Base-by-base conservation (phyloP, 2,113 vertebrate genomes). In the Athene noctua region DNA sequence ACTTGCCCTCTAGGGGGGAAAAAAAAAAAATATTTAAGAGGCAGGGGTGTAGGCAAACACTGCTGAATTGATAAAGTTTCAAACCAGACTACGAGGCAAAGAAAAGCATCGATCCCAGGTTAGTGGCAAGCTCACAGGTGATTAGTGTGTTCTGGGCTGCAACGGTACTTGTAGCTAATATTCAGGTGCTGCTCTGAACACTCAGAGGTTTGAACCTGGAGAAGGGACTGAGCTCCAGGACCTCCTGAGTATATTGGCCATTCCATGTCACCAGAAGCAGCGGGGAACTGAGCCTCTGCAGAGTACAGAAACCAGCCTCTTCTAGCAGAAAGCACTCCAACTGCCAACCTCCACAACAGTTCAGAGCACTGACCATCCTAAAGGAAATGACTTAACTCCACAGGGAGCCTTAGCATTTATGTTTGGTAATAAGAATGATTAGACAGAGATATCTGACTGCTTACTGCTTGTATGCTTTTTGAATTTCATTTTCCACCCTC, bases 31-130 rank as follows among this genome's bases (percentile, higher is more conserved):
- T 15, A 58, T 22, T 71, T n/a, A 46, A 85, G 66, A 59, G 29
- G 36, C 2, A 27, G 11, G 2, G 20, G 42, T 29, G 34, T 14
- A 29, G 55, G n/a, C 2, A 29, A 55, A 25, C 0, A 2, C 19
- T 40, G 3, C 47, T 57, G 49, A 51, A 25, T 3, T 71, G 23
- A 27, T 34, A 42, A 30, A 17, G 71, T 26, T 4, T 30, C 72
- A 58, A 20, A 51, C 30, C 34, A 66, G 32, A 55, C 15, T 13
- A 44, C 34, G 22, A 55, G 32, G 58, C 29, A 78, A 42, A 22
- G n/a, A 15, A 34, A 46, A 84, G 46, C 15, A 77, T 5, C 68
- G 65, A 5, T 15, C 8, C 34, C 14, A 2, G 22, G 6, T 23
- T 21, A 71, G 21, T 7, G 51, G 49, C 58, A 63, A 52, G 44